Conservation (phyloP, 2,797 vertebrate genomes). For the Smutsia temminckii region DNA sequence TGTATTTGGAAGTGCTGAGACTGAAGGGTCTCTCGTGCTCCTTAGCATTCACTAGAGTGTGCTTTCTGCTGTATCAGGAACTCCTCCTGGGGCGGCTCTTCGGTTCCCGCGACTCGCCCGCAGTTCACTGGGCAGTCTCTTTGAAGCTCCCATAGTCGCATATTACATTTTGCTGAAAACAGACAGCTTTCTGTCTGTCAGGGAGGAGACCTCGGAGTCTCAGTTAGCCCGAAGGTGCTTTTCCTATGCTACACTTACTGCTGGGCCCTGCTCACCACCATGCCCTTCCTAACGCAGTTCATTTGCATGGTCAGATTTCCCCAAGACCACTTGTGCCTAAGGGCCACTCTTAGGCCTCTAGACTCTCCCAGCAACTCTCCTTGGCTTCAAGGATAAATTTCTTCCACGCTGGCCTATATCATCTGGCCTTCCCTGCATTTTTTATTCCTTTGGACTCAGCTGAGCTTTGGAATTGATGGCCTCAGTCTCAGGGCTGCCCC, state of each 20-base stretch:
- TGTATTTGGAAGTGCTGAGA: not conserved
- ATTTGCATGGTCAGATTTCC: not conserved
- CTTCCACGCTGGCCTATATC: not conserved
- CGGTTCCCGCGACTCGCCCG: not conserved
- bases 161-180: not conserved
- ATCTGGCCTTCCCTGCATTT: not conserved
- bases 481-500: not conserved
- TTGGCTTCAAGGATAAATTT: not conserved
- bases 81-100: not conserved
- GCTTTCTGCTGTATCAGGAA: not conserved
- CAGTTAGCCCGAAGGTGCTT: not conserved
- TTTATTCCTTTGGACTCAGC: not conserved
- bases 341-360: not conserved
- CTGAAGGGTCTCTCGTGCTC: not conserved
- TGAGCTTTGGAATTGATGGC: not conserved
- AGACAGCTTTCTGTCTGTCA: not conserved
- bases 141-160: not conserved
- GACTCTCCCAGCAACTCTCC: not conserved
- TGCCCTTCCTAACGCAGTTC: not conserved
- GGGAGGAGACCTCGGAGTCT: not conserved
- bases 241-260: not conserved
- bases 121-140: not conserved
- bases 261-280: not conserved
- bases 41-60: not conserved
- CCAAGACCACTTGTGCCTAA: not conserved